Evolutionary conservation across 2,113 vertebrate species (phyloP).

Genomic region (Gila orcuttii): DNA sequence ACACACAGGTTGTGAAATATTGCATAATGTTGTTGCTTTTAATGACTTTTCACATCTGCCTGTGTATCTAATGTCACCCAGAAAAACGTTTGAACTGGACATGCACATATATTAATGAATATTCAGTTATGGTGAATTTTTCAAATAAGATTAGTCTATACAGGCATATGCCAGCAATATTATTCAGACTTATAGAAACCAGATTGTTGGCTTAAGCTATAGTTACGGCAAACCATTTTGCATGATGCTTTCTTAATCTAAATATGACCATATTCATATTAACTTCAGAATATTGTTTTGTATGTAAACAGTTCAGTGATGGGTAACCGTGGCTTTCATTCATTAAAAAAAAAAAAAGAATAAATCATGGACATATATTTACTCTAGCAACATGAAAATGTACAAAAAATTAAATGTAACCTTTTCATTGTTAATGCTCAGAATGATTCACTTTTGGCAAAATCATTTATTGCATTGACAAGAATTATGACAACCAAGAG

Average conservation of each 20-base stretch:
- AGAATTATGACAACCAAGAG: background rate
- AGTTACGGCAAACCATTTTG: background rate
- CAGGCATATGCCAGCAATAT: background rate
- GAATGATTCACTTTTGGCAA: background rate
- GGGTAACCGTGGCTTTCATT: background rate
- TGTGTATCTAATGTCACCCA: too few relatives aligned
- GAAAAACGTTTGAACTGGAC: too few relatives aligned
- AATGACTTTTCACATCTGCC: too few relatives aligned
- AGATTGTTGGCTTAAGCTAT: background rate
- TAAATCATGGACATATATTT: background rate
- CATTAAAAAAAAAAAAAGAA: background rate
- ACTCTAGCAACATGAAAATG: background rate
- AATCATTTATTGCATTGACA: slow-evolving; percentile 6
- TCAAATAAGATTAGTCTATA: too few relatives aligned
- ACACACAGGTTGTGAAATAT: background rate
- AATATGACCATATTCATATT: background rate
- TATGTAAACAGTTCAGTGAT: background rate
- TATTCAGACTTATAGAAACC: background rate
- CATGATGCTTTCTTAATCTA: background rate
- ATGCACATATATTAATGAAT: too few relatives aligned
- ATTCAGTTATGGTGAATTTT: too few relatives aligned
- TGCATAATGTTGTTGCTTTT: background rate
- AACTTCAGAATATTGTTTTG: too few relatives aligned
- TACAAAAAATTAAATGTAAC: background rate
- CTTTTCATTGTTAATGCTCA: background rate